Evolutionary conservation across 2,888 invertebrate species (phyloP), one percentile per base, ranked within the genome.

Genomic region (Scaptomyza flava): DNA sequence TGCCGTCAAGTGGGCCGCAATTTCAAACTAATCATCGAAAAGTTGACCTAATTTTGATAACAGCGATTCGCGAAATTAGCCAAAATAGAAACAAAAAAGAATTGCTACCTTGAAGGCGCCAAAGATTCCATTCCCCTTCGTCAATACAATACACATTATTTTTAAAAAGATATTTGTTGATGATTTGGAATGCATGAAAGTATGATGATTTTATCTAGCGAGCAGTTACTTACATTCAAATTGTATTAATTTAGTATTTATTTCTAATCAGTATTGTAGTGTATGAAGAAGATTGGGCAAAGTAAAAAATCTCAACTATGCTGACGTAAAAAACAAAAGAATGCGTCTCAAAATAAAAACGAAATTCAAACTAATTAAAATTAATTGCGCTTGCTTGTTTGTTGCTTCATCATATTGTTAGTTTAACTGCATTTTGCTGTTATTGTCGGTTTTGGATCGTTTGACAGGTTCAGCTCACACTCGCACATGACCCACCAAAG

Each of bases 361-460:
- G 9, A 65, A 68, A 54, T 58, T 57, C 68, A 70, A 66, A 53
- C 60, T 67, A 72, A 78, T 77, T 80, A 64, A 71, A 71, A 59
- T 63, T 56, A 72, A 75, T 82, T 67, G 68, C 66, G 53, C 17
- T 69, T 48, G 59, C 45, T 31, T 50, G 5, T 23, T 23, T 14
- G 14, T 23, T 41, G 41, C n/a, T 53, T 27, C 27, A 6, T 27
- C 27, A 27, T 27, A 27, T 27, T 27, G 27, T 27, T 27, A 27
- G 27, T 27, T 27, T 4, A 4, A 9, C 8, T 68, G 14, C 36
- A 36, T 36, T 36, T 34, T 27, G 27, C 1, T 45, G 14, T 23
- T 33, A 23, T 14, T 46, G 31, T 50, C 2, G 41, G 41, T 48
- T 31, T 17, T 17, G 17, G 17, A 17, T 17, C 30, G 7, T 57